Evolutionary conservation across 2,113 vertebrate genomes (phyloP).

Genomic region (Machaerirhynchus nigripectus): DNA sequence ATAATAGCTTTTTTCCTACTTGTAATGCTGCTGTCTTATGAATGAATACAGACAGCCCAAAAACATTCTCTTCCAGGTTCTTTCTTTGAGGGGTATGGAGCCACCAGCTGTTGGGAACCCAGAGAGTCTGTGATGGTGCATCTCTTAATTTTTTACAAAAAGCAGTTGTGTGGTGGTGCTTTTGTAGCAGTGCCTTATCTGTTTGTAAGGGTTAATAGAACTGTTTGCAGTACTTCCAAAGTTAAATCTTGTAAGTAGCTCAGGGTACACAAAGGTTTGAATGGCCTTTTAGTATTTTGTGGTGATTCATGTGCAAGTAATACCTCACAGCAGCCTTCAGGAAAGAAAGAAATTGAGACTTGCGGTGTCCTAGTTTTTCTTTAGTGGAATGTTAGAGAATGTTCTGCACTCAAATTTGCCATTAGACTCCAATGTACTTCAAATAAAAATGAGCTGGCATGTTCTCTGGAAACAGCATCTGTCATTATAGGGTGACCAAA

Average conservation of each 20-base stretch:
- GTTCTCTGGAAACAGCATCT: not conserved
- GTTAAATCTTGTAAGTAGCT: not conserved
- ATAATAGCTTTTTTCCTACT: not conserved
- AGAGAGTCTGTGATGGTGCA: not conserved
- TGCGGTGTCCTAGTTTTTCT: not conserved
- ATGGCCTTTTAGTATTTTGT: not conserved
- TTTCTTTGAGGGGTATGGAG: not conserved
- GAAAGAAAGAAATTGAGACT: not conserved
- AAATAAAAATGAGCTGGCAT: not conserved
- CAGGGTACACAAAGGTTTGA: not conserved
- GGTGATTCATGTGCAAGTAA: slow-evolving; percentile 1
- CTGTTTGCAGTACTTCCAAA: not conserved
- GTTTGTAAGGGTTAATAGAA: not conserved
- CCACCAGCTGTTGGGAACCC: not conserved
- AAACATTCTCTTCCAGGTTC: not conserved
- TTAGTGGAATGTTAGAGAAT: not conserved
- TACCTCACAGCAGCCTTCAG: not conserved
- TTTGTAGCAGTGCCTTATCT: not conserved
- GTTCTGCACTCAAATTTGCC: not conserved
- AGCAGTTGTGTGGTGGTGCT: not conserved
- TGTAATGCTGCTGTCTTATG: not conserved
- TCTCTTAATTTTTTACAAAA: not conserved
- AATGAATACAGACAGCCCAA: not conserved
- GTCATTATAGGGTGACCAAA: not conserved
- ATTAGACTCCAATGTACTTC: not conserved